Evolutionary conservation across 2,888 invertebrate species (phyloP).

Genomic region (Aphrophora alni): DNA sequence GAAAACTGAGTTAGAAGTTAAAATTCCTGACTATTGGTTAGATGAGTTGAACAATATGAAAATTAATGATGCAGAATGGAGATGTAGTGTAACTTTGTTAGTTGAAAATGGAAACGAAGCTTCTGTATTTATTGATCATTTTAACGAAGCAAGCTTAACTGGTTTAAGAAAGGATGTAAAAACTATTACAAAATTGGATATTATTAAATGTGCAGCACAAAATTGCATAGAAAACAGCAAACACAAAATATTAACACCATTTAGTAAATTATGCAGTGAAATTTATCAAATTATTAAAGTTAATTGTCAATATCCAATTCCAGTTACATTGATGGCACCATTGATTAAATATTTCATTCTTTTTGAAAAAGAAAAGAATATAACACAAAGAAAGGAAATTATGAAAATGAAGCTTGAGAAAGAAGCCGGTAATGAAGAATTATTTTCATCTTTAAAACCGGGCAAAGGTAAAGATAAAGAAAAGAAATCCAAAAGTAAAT

Average conservation of each 20-base stretch:
- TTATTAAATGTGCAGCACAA: conserved; percentile 27
- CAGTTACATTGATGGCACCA: conserved; percentile 20
- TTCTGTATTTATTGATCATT: conserved; percentile 20
- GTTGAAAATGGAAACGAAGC: neutral
- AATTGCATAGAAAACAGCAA: conserved; percentile 23
- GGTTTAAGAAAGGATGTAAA: conserved; percentile 36
- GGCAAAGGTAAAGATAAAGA: neutral
- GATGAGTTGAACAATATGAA: conserved; percentile 10
- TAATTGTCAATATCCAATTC: conserved; percentile 24
- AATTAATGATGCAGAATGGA: conserved; percentile 22
- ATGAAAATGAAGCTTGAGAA: neutral
- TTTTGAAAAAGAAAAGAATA: conserved; percentile 13
- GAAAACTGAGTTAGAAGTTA: neutral
- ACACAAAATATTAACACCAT: neutral
- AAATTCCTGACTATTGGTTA: conserved; percentile 19
- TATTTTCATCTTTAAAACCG: neutral
- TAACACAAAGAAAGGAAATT: neutral
- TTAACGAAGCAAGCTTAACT: conserved; percentile 27
- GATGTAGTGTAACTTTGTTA: conserved; percentile 12
- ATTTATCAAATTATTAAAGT: conserved; percentile 23
- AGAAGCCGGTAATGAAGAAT: neutral
- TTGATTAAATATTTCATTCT: conserved; percentile 17
- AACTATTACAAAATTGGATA: conserved; percentile 20
- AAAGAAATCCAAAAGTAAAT: neutral
- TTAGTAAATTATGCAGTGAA: conserved; percentile 34